These are phyloP conservation scores for Chymomyza caudatula DNA, from an alignment of 2,888 invertebrate species.

Conservation along the genomic window DNA sequence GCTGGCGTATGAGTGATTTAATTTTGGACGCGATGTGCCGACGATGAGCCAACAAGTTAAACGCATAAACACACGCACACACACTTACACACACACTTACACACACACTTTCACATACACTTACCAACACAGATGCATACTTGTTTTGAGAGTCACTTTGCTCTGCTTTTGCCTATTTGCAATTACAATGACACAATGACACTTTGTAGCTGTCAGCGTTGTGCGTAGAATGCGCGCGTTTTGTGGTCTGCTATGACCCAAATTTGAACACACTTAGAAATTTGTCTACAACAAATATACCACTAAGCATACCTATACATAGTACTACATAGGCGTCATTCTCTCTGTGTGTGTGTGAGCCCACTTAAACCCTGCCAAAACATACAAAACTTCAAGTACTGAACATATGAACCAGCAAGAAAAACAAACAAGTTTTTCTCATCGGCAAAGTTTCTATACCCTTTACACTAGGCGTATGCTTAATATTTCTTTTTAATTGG, in stretches of 20 bases:
- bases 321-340: conserved; percentile 26
- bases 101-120: not conserved
- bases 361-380: conserved; percentile 74
- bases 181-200: conserved; percentile 77
- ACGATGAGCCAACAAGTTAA: conserved; percentile 6
- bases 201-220: conserved; percentile 48
- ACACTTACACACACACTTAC: conserved; percentile 30
- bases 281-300: conserved; percentile 66
- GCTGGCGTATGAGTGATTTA: conserved; percentile 56
- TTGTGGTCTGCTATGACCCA: conserved; percentile 57
- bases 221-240: conserved; percentile 21
- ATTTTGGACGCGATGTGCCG: conserved; percentile 19
- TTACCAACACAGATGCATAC: not conserved
- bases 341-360: conserved; percentile 50
- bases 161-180: conserved; percentile 63
- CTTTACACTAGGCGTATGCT: not conserved
- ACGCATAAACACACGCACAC: not conserved
- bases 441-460: not conserved
- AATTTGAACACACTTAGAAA: conserved; percentile 70
- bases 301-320: conserved; percentile 63
- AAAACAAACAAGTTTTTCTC: conserved; percentile 51
- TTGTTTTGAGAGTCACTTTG: not conserved
- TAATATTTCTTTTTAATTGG: not conserved
- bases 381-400: conserved; percentile 51
- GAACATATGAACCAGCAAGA: conserved; percentile 47